Conservation (phyloP, 1,140 invertebrate species). For the Bombus confusus region DNA sequence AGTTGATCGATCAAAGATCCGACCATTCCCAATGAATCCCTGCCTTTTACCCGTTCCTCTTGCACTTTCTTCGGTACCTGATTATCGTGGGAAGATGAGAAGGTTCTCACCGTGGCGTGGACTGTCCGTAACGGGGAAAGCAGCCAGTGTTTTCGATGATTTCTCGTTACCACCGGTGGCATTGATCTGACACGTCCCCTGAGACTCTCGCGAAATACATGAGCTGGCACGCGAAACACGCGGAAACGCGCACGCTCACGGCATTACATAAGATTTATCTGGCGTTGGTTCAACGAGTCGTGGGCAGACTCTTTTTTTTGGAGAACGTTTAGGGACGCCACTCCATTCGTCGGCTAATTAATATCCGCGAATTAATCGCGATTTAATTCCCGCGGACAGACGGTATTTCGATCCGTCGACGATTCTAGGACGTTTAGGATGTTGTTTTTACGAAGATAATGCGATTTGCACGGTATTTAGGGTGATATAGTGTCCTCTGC, state of each 20-base stretch:
- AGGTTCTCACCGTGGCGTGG: slow-evolving; percentile 26
- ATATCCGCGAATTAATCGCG: slow-evolving; percentile 34
- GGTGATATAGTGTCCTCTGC: not conserved
- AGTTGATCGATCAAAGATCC: slow-evolving; percentile 37
- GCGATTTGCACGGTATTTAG: not conserved
- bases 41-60: not conserved
- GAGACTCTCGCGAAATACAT: slow-evolving; percentile 1
- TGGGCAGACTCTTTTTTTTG: slow-evolving; percentile 1
- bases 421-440: not conserved
- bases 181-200: slow-evolving; percentile 21
- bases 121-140: not conserved
- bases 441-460: not conserved
- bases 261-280: slow-evolving; percentile 51
- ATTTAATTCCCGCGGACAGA: slow-evolving; percentile 30
- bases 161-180: slow-evolving; percentile 26
- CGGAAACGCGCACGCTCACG: slow-evolving; percentile 27
- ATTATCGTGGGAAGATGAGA: slow-evolving; percentile 47
- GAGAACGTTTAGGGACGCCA: slow-evolving; percentile 11
- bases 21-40: not conserved
- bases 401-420: slow-evolving; percentile 14
- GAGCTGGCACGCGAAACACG: slow-evolving; percentile 26
- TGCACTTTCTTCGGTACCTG: slow-evolving; percentile 48
- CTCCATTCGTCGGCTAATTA: slow-evolving; percentile 23
- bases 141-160: slow-evolving; percentile 37
- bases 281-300: slow-evolving; percentile 49